Conservation (phyloP, 35 echinoderm and acorn worm genomes). For the Ophiothrix spiculata region DNA sequence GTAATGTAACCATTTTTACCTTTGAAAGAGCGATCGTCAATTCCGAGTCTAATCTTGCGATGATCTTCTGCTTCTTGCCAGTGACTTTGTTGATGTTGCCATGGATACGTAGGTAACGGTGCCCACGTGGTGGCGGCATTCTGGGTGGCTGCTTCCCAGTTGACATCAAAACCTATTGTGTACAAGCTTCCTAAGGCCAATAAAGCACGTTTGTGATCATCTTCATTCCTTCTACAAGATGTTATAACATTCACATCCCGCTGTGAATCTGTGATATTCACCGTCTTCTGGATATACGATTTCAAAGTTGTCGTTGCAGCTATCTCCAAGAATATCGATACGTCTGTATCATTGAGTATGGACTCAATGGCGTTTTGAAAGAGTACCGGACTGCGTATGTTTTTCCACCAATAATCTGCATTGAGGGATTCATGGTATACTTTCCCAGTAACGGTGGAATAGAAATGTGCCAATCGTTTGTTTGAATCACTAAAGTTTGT, state of each 20-base stretch:
- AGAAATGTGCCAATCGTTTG: constrained; percentile 45
- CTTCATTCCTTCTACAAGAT: constrained; percentile 60
- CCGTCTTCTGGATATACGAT: constrained; percentile 76
- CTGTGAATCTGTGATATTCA: constrained; percentile 47
- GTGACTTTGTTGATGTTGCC: constrained; percentile 59
- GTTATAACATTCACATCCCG: constrained; percentile 43
- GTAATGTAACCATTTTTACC: constrained; percentile 73
- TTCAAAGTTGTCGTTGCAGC: constrained; percentile 73
- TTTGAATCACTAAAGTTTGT: constrained; percentile 56
- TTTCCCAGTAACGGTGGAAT: constrained; percentile 80
- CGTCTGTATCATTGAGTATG: constrained; percentile 57
- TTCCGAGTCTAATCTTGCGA: constrained; percentile 64
- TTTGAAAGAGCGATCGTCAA: constrained; percentile 79
- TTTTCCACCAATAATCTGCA: constrained; percentile 89
- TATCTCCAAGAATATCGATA: constrained; percentile 75
- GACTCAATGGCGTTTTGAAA: constrained; percentile 75
- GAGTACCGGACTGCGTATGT: constrained; percentile 79
- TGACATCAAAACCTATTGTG: constrained; percentile 44
- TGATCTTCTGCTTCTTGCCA: constrained; percentile 75
- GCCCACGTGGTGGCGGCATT: constrained; percentile 33
- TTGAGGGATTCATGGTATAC: constrained; percentile 73
- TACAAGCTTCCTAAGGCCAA: constrained; percentile 55
- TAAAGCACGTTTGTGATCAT: constrained; percentile 65
- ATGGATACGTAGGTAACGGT: constrained; percentile 75
- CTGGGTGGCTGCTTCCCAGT: constrained; percentile 61